phyloP scores from a whole-genome alignment of 2,113 vertebrate genomes.

The Onychostoma macrolepis region DNA sequence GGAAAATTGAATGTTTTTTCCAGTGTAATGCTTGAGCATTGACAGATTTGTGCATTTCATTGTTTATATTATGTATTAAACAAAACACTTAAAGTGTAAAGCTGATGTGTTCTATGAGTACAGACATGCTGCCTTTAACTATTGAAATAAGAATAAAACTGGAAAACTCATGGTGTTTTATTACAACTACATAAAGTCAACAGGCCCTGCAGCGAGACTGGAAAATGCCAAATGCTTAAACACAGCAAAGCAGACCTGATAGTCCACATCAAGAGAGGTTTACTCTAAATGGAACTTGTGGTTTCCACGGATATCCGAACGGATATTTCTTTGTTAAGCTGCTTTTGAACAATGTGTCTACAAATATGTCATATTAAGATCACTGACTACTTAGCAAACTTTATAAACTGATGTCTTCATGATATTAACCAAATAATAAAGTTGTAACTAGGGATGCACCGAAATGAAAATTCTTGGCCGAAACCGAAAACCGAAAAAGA shows the following conservation, averaged over 20 bases:
- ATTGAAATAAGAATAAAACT: not conserved
- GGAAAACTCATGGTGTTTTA: not conserved
- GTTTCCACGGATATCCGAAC: not conserved
- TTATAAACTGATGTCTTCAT: not conserved
- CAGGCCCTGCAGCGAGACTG: not conserved
- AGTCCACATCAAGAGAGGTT: not conserved
- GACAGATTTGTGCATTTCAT: constrained; percentile 53
- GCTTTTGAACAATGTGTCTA: not conserved
- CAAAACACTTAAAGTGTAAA: constrained; percentile 23
- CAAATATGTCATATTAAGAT: not conserved
- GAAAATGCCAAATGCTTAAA: not conserved
- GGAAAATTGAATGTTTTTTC: constrained; percentile 49
- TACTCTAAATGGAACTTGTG: not conserved
- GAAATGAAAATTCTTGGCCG: too few species aligned
- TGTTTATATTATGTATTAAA: constrained; percentile 49
- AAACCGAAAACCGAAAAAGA: too few species aligned
- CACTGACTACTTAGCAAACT: too few species aligned
- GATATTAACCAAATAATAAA: not conserved
- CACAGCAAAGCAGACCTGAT: not conserved
- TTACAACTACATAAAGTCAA: not conserved
- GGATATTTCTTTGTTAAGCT: not conserved
- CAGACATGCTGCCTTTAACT: constrained; percentile 8
- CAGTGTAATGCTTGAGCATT: constrained; percentile 55
- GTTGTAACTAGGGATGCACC: too few species aligned
- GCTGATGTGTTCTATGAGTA: not conserved